Evolutionary conservation across 2,113 vertebrate genomes (phyloP), one percentile per base, ranked within the genome.

Genomic region (Cyanoramphus novaezelandiae): DNA sequence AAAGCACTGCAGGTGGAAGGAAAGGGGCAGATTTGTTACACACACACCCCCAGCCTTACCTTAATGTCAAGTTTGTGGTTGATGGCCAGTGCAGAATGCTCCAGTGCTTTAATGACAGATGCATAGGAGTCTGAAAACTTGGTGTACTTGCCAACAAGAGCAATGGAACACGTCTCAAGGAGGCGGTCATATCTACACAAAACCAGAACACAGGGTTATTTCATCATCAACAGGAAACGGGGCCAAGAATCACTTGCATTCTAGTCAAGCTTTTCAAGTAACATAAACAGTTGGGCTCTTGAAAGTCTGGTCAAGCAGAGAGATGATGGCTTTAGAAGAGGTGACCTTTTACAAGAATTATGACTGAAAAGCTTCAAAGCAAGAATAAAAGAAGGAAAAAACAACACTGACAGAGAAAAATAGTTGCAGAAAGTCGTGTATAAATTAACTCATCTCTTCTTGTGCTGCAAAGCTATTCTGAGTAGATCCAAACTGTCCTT

Each of bases 81-180:
- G 96, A 99, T 99, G 53, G 99, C 99, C 55, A 99, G 97, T 3
- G 99, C 99, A 3, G 99, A 99, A 92, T 99, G 99, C 91, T 99
- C 99, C 97, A 99, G 97, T 6, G 99, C 99, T 93, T 99, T 99
- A 84, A 99, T 99, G 75, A 99, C 99, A 4, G 99, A 99, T 1
- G 99, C 99, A 0, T 99, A 99, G 0, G 99, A 99, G 97, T 99
- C 99, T 0, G 99, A 99, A 88, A 99, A 99, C 92, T 99, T 99
- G 43, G 99, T 99, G 97, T 99, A 99, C 93, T 99, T 99, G 78
- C 99, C 99, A 65, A 99, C 99, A 19, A 99, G 98, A 0, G 99
- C 99, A 27, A 99, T 99, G 21, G 98, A 99, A 80, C 99, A 99
- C 0, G 98, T 98, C 79, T 99, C 99, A 5, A 99, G 97, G 44